Percentiles rank a stretch among this genome's conserved stretches.
Evolutionary conservation across 2,888 invertebrate species (phyloP).

Genomic region (Chymomyza caudatula): DNA sequence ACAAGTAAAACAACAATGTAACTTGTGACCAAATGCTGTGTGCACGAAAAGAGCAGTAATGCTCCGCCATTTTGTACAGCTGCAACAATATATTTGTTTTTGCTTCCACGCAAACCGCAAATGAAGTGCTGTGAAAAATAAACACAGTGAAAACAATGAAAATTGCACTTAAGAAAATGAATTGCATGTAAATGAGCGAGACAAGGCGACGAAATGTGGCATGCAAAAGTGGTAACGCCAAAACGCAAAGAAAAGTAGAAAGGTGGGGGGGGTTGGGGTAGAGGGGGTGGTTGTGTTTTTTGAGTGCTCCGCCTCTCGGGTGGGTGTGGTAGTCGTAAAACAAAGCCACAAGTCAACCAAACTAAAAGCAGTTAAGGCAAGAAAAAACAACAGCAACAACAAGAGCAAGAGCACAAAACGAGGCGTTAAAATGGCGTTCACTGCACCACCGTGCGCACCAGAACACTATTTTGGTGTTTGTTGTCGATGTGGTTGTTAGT

Average conservation of each 20-base stretch:
- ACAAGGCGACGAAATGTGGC: neutral
- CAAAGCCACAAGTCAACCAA: slow-evolving; percentile 65
- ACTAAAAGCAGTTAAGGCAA: slow-evolving; percentile 45
- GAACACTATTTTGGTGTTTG: neutral
- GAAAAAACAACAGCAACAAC: slow-evolving; percentile 12
- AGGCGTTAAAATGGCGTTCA: slow-evolving; percentile 47
- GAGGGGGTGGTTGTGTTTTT: neutral
- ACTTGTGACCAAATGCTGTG: slow-evolving; percentile 57
- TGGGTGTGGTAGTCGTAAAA: slow-evolving; percentile 31
- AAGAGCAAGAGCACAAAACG: slow-evolving; percentile 27
- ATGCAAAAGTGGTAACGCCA: neutral
- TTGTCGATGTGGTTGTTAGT: slow-evolving; percentile 8
- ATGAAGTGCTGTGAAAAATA: slow-evolving; percentile 44
- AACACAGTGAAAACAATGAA: slow-evolving; percentile 63
- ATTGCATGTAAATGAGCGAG: slow-evolving; percentile 73
- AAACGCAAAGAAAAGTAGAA: neutral
- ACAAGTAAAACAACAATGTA: slow-evolving; percentile 49
- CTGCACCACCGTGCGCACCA: slow-evolving; percentile 11
- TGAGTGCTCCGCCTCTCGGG: slow-evolving; percentile 7
- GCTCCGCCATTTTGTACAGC: slow-evolving; percentile 2
- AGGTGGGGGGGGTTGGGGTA: neutral
- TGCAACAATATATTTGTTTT: neutral
- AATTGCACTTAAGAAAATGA: slow-evolving; percentile 76
- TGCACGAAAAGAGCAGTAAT: neutral
- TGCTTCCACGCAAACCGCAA: slow-evolving; percentile 25